Evolutionary conservation across 1,140 invertebrate species (phyloP).

Genomic region (Propsilocerus akamusi): DNA sequence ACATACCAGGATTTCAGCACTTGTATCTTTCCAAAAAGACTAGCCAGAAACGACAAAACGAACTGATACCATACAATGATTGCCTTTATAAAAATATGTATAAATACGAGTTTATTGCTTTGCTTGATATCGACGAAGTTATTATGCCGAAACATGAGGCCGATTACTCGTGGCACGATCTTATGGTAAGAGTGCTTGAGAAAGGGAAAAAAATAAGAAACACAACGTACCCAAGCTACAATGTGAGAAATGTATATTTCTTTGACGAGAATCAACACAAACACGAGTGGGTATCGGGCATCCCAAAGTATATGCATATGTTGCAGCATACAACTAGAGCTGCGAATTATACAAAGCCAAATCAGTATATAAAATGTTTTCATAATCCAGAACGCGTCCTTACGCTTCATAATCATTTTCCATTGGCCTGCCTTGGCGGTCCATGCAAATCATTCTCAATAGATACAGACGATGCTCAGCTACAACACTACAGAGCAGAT

Average conservation of each 20-base stretch:
- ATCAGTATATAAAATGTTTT: constrained; percentile 87
- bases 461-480: constrained; percentile 61
- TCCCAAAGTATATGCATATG: constrained; percentile 85
- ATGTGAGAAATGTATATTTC: constrained; percentile 88
- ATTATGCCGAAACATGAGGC: constrained; percentile 72
- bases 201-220: constrained; percentile 49
- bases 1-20: constrained; percentile 71
- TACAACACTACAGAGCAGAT: constrained; percentile 85
- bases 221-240: constrained; percentile 61
- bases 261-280: constrained; percentile 72
- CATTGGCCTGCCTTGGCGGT: constrained; percentile 67
- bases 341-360: constrained; percentile 81
- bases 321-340: constrained; percentile 80
- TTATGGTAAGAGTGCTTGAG: constrained; percentile 56
- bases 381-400: constrained; percentile 78
- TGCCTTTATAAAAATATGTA: constrained; percentile 89
- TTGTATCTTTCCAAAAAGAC: constrained; percentile 76
- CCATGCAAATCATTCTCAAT: constrained; percentile 75
- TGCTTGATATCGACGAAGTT: constrained; percentile 87
- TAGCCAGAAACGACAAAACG: constrained; percentile 84
- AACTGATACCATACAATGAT: constrained; percentile 92
- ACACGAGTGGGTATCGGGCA: constrained; percentile 64
- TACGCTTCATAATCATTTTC: constrained; percentile 85
- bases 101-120: constrained; percentile 71
- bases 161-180: constrained; percentile 49